Base-by-base conservation (phyloP, 2,113 vertebrate species). In the Chamaea fasciata region DNA sequence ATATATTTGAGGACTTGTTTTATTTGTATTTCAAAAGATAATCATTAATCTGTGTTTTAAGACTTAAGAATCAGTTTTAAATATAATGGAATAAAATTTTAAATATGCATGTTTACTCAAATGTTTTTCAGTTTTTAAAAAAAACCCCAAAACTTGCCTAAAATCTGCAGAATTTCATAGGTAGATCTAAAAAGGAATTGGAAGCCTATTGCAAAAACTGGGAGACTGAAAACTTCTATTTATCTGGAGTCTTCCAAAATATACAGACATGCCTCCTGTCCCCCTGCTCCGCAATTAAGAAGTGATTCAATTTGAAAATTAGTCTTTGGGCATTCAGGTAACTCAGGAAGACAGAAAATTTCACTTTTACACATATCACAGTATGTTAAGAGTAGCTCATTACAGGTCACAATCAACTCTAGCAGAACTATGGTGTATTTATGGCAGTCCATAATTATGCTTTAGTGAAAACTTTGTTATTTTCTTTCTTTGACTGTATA, bases 251-350 rank as follows among this genome's bases (percentile, higher is more conserved):
- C 26, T 76, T 41, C 3, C 12, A 64, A 79, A 73, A 76, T 14
- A 19, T 17, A 28, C 2, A 67, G 30, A 39, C 18, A 13, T 2
- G n/a, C 4, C 1, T 6, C 5, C 5, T 60, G 7, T 1, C 8
- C 3, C 3, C 1, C 5, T 3, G 5, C 2, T 35, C 15, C 22
- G 4, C 6, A 3, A 0, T 30, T 59, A 84, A 55, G n/a, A 67
- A 77, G 12, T 2, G 52, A 59, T 75, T 63, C 4, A 35, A 13
- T 73, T 78, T 77, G 5, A 1, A 84, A 22, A 67, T 67, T 46
- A 73, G 46, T 44, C 37, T 57, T 70, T 78, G 23, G 5, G 6
- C 21, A 24, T 21, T 57, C 42, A 59, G 9, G 12, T 46, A 50
- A 19, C 23, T 42, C 17, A 52, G 15, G 18, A 85, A 94, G 39